These are phyloP conservation scores for Petrocephalus zakoni DNA, from an alignment of 2,113 vertebrate genomes.

Conservation along the genomic window DNA sequence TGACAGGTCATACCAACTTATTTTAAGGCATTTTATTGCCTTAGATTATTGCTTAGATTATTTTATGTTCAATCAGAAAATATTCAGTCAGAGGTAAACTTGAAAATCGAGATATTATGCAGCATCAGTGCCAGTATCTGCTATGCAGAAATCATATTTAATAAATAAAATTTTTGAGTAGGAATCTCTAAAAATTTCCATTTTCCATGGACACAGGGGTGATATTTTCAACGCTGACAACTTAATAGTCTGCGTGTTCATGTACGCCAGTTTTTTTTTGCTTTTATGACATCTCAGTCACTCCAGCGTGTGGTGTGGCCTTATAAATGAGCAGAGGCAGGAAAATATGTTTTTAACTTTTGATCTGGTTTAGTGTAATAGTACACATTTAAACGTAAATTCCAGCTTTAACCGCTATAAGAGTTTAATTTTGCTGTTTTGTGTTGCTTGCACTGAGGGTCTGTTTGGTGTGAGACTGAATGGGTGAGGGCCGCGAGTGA, in stretches of 20 bases:
- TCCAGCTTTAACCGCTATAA: not conserved
- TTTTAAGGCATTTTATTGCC: too few relatives aligned
- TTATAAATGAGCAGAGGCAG: not conserved
- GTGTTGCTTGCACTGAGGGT: not conserved
- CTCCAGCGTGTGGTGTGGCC: not conserved
- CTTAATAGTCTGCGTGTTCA: not conserved
- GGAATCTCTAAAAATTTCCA: not conserved
- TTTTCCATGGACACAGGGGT: not conserved
- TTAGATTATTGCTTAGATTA: too few relatives aligned
- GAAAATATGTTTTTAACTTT: not conserved
- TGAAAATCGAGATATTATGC: not conserved
- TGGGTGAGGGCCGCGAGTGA: not conserved
- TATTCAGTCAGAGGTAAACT: not conserved
- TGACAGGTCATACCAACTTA: not conserved
- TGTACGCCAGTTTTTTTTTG: not conserved
- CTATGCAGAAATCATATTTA: not conserved
- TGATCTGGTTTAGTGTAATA: not conserved
- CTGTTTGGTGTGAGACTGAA: not conserved
- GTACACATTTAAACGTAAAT: not conserved
- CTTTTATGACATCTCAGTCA: conserved; percentile 1
- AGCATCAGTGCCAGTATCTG: not conserved
- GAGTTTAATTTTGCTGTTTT: not conserved
- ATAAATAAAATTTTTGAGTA: not conserved
- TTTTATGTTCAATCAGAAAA: not conserved
- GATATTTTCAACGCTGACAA: not conserved